Conservation (phyloP, 1,140 invertebrate genomes). For the Scaptomyza montana region DNA sequence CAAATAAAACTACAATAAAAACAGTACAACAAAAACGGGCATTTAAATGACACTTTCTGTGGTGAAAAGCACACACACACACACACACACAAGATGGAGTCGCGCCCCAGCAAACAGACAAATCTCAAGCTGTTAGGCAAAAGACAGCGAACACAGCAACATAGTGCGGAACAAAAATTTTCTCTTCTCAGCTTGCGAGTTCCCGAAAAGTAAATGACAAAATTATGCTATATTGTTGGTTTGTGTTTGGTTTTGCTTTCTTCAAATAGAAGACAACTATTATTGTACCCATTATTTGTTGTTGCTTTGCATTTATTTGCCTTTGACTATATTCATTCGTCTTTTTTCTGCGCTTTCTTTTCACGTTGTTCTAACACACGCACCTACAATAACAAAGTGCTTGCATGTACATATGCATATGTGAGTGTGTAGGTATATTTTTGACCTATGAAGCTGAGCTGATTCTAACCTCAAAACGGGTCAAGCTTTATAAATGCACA, state of each 20-base stretch:
- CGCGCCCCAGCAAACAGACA: conserved; percentile 37
- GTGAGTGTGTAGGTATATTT: conserved; percentile 8
- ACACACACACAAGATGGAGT: conserved; percentile 47
- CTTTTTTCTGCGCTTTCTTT: conserved; percentile 39
- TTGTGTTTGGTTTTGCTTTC: conserved; percentile 36
- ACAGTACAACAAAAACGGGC: conserved; percentile 46
- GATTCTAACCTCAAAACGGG: conserved; percentile 53
- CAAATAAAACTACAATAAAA: conserved; percentile 32
- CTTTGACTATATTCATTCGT: conserved; percentile 4
- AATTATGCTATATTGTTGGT: conserved; percentile 53
- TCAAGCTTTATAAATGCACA: conserved; percentile 25
- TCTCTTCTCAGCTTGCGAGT: conserved; percentile 36
- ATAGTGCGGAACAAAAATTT: conserved; percentile 38
- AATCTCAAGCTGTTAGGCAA: conserved; percentile 30
- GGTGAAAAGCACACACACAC: conserved; percentile 56
- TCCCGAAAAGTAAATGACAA: conserved; percentile 47
- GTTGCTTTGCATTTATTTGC: conserved; percentile 5
- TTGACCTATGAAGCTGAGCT: conserved; percentile 48
- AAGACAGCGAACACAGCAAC: conserved; percentile 13
- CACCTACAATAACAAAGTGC: conserved; percentile 22
- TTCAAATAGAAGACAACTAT: conserved; percentile 39
- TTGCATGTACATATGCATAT: conserved; percentile 1
- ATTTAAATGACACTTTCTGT: conserved; percentile 72
- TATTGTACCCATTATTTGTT: conserved; percentile 14
- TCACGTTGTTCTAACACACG: conserved; percentile 26